Conservation (phyloP, 2,888 invertebrate species). For the Cryptocheilus praepositus region DNA sequence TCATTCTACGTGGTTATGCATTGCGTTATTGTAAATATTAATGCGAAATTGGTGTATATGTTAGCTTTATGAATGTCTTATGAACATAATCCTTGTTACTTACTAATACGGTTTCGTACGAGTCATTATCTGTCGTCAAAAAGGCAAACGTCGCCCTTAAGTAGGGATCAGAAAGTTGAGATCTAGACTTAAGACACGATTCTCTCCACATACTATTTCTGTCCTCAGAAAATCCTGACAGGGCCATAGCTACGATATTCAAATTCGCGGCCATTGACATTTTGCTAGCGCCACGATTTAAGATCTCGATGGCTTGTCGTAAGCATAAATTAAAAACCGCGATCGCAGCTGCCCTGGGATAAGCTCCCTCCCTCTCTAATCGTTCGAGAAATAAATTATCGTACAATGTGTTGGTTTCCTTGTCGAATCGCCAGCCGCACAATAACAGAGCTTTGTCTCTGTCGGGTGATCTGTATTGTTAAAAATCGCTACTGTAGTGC, state of each 20-base stretch:
- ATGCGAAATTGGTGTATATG: neutral
- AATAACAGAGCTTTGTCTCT: slow-evolving; percentile 88
- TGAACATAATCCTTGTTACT: slow-evolving; percentile 57
- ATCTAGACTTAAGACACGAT: slow-evolving; percentile 83
- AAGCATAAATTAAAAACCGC: slow-evolving; percentile 93
- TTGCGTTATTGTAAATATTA: too few species aligned
- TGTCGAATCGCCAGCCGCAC: slow-evolving; percentile 93
- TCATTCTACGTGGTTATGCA: slow-evolving; percentile 80
- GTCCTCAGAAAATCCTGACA: slow-evolving; percentile 91
- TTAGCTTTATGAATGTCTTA: slow-evolving; percentile 8
- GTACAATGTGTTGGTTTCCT: slow-evolving; percentile 78
- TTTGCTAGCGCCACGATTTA: slow-evolving; percentile 83
- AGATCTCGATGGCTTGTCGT: slow-evolving; percentile 88
- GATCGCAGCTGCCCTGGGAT: slow-evolving; percentile 91
- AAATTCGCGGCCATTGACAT: slow-evolving; percentile 73
- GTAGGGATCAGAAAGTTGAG: slow-evolving; percentile 91
- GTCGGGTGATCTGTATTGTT: slow-evolving; percentile 76
- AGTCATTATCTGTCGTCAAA: slow-evolving; percentile 86
- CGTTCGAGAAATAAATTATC: slow-evolving; percentile 79
- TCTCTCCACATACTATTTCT: slow-evolving; percentile 87
- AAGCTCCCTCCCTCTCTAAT: slow-evolving; percentile 84
- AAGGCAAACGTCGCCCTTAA: slow-evolving; percentile 93
- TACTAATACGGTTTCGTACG: slow-evolving; percentile 86
- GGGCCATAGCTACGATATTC: slow-evolving; percentile 85
- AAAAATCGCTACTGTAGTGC: neutral